Base-by-base conservation (phyloP, 1,140 invertebrate species). In the Micrasema minimum region DNA sequence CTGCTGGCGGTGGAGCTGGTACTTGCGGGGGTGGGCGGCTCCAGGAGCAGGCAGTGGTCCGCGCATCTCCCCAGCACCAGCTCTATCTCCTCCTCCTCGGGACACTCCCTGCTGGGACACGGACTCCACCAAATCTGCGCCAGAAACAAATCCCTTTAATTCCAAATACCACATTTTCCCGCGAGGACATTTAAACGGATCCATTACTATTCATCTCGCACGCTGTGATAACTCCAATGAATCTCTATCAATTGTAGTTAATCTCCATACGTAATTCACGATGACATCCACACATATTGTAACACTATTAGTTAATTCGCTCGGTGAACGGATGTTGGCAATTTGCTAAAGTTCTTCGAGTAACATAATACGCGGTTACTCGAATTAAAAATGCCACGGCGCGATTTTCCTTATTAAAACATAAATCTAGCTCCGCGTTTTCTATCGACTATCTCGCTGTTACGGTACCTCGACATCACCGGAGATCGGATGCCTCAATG, bases 121-220 rank as follows among this genome's bases (percentile, higher is more conserved):
- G 90, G 90, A 77, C 90, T 91, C 90, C 90, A 92, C 90, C 90
- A 92, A 23, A 92, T 88, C 88, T 90, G 75, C 59, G 69, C 68
- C 20, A 69, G 66, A 66, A 75, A 75, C 72, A 69, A 68, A 14
- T 66, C 65, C 41, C 20, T 66, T 70, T 66, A 59, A 46, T 51
- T 38, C 64, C 18, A 61, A 48, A 59, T 59, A 59, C 43, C n/a
- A 45, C 61, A 45, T 67, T 66, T 67, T 69, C 38, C 45, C 59
- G 57, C 62, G 35, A 45, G 35, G 53, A 68, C 35, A 69, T 64
- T 64, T 48, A 48, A 68, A 53, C 57, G 61, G 67, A 31, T 69
- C 51, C 66, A 75, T 71, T 72, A 62, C 70, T 59, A 64, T 75
- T 72, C 73, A 71, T 69, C 57, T 75, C 69, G 69, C 69, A 51